Evolutionary conservation across 2,797 vertebrate genomes (phyloP).

Genomic region (Aldrovandia affinis): DNA sequence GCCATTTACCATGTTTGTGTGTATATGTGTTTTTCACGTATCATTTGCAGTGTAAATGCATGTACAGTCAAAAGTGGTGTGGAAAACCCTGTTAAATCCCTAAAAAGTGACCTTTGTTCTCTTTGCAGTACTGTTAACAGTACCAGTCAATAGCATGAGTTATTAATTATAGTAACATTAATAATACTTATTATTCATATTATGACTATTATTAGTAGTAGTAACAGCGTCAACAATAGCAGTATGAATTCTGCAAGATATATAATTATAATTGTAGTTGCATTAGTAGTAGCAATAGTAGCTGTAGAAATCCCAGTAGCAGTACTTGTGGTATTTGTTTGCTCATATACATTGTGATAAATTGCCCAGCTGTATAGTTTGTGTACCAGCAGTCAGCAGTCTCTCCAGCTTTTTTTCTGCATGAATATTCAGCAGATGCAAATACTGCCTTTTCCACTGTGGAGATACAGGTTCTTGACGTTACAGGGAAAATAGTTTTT

Average conservation of each 20-base stretch:
- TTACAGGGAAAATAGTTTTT: slow-evolving; percentile 24
- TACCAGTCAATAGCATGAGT: no score
- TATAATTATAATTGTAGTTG: no score
- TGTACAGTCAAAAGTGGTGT: no score
- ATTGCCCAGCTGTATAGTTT: slow-evolving; percentile 25
- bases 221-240: not conserved
- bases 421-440: slow-evolving; percentile 58
- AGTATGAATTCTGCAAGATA: not conserved
- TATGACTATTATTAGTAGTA: not conserved
- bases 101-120: no score
- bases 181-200: no score
- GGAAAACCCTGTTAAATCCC: no score
- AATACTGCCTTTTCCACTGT: slow-evolving; percentile 56
- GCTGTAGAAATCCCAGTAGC: not conserved
- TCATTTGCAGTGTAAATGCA: no score
- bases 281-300: not conserved
- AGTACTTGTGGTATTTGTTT: not conserved
- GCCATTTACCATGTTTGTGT: no score
- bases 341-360: not conserved
- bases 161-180: no score
- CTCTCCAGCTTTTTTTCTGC: slow-evolving; percentile 26
- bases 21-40: no score
- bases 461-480: slow-evolving; percentile 33
- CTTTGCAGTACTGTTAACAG: no score
- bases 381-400: slow-evolving; percentile 38